Evolutionary conservation across 2,888 invertebrate genomes (phyloP), one percentile per base, ranked within the genome.

Genomic region (Cryptocephalus moraei): DNA sequence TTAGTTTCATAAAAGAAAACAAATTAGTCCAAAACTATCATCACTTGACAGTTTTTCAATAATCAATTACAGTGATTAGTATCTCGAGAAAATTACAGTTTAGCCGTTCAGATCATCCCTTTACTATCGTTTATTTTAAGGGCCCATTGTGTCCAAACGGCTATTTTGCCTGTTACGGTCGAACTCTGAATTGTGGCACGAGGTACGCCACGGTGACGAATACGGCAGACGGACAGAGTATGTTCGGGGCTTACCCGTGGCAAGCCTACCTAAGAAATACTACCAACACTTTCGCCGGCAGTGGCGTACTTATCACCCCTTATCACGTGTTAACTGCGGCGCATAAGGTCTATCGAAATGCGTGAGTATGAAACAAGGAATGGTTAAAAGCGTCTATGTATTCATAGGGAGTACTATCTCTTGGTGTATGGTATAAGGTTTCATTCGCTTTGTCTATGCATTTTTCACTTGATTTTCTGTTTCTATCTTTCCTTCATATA

Each of bases 241-340:
- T 71, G 50, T 82, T 75, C 58, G 86, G 85, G 10, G 81, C 81
- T 56, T 84, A 78, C 67, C 86, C 86, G 2, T 87, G 86, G 86
- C 81, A 81, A 72, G 83, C 80, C 45, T 66, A 58, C 41, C 46
- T 68, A 12, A 54, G 53, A 14, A 65, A 65, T 48, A 59, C 61
- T 43, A 65, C 64, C 8, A 55, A 58, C 49, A 10, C 42, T 8
- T 87, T 82, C 61, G 69, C 85, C 38, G 86, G 85, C 22, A 84
- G 85, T 33, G 87, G 86, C 9, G 84, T 81, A 1, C 71, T 89
- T 3, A 75, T 88, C 40, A 78, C 81, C 57, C 71, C 73, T n/a
- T 71, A 75, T 22, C 81, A 85, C 64, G 76, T 88, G 4, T 62
- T 87, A 10, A 87, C 88, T 0, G 84, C 82, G 0, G 86, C 86